These are phyloP conservation scores for Malurus alboscapulatus DNA, from an alignment of 2,113 vertebrate genomes.

Conservation along the genomic window DNA sequence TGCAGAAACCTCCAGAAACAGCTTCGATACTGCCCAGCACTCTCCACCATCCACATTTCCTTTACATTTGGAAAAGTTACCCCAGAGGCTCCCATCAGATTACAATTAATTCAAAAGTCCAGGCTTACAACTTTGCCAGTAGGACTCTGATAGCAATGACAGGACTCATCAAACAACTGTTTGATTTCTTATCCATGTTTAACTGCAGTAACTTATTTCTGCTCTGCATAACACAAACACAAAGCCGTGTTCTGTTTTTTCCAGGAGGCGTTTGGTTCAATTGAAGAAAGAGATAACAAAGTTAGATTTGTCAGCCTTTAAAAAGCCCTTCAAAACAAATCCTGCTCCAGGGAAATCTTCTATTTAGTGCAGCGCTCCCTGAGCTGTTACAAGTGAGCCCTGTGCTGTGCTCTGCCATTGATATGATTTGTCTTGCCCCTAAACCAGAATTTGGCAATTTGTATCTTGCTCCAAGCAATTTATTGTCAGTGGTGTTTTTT, in stretches of 20 bases:
- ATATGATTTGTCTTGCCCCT: slow-evolving; percentile 28
- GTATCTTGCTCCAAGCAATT: slow-evolving; percentile 40
- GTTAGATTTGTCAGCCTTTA: slow-evolving; percentile 49
- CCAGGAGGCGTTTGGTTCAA: background rate
- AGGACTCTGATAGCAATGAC: background rate
- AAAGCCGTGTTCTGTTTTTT: background rate
- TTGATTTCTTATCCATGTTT: background rate
- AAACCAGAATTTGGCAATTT: slow-evolving; percentile 13
- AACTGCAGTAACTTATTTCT: background rate
- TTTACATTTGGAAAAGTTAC: background rate
- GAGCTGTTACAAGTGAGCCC: slow-evolving; percentile 6
- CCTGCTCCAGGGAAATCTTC: slow-evolving; percentile 25
- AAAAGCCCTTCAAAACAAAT: slow-evolving; percentile 55
- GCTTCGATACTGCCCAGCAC: background rate
- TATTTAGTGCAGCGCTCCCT: background rate
- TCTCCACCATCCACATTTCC: background rate
- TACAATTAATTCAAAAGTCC: background rate
- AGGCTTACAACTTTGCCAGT: background rate
- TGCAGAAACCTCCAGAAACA: background rate
- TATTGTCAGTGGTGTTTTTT: slow-evolving; percentile 25
- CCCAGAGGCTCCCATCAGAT: background rate
- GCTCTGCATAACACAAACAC: background rate
- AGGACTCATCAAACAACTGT: background rate
- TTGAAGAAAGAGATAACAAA: slow-evolving; percentile 31
- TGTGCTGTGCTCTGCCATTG: slow-evolving; percentile 7